Percentiles rank a stretch among this genome's conserved stretches.
Conservation (phyloP, 2,888 invertebrate species). For the Drosophila sordidapex region DNA sequence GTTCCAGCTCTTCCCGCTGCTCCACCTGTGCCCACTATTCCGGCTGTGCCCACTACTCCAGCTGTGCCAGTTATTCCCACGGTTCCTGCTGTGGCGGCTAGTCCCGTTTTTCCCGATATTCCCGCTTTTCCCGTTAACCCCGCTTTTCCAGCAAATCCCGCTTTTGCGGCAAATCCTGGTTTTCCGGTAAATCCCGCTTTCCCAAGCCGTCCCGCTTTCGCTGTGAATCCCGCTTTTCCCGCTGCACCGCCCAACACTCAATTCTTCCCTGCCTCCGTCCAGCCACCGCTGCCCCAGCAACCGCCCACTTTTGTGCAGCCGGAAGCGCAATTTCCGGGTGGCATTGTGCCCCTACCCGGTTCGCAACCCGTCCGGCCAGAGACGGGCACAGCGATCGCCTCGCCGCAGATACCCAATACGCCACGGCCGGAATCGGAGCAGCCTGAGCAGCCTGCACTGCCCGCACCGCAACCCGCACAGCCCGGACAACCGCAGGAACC, state of each 20-base stretch:
- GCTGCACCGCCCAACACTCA: conserved; percentile 48
- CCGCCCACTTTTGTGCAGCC: conserved; percentile 76
- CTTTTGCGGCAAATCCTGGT: conserved; percentile 12
- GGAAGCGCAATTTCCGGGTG: conserved; percentile 73
- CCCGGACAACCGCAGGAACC: conserved; percentile 65
- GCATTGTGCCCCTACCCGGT: conserved; percentile 70
- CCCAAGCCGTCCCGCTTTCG: conserved; percentile 35
- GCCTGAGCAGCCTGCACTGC: conserved; percentile 41
- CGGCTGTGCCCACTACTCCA: conserved; percentile 27
- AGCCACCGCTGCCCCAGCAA: conserved; percentile 77
- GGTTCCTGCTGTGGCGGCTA: background rate
- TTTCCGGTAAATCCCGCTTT: conserved; percentile 8
- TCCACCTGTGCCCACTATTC: conserved; percentile 26
- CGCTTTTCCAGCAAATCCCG: background rate
- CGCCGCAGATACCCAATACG: conserved; percentile 79
- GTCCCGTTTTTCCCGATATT: background rate
- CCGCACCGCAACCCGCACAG: conserved; percentile 39
- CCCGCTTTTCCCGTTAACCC: background rate
- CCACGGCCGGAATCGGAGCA: conserved; percentile 62
- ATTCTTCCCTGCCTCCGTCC: conserved; percentile 72
- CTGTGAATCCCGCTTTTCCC: conserved; percentile 27
- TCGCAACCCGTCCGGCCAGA: conserved; percentile 66
- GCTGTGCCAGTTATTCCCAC: conserved; percentile 10
- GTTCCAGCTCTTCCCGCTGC: conserved; percentile 15
- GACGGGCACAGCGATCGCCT: conserved; percentile 79